A percentile compares a stretch with the other conserved stretches of the same genome.
Conservation (phyloP, 2,888 invertebrate genomes). For the Cyclophora punctaria region DNA sequence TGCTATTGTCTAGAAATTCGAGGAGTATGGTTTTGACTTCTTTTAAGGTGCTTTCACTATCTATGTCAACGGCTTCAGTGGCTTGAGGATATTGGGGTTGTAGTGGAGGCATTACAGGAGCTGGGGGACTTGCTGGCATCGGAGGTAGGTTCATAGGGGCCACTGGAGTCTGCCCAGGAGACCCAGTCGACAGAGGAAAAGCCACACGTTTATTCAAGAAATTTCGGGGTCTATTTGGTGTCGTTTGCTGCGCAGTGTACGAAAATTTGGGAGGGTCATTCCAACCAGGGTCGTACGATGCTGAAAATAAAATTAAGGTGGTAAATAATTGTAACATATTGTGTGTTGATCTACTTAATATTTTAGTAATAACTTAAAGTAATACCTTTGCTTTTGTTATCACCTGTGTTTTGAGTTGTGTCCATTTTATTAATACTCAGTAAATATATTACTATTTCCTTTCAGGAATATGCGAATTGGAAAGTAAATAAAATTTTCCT, state of each 20-base stretch:
- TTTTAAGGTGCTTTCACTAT: constrained; percentile 40
- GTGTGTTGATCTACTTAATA: not conserved
- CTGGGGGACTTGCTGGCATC: constrained; percentile 23
- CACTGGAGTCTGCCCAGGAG: constrained; percentile 21
- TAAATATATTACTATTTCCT: too few relatives aligned
- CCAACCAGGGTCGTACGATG: constrained; percentile 71
- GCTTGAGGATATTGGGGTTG: constrained; percentile 9
- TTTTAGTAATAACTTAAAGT: not conserved
- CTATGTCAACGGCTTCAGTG: constrained; percentile 26
- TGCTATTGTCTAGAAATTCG: constrained; percentile 44
- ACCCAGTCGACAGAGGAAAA: constrained; percentile 53
- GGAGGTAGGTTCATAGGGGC: constrained; percentile 41
- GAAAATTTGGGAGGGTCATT: constrained; percentile 74
- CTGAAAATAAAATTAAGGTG: constrained; percentile 29
- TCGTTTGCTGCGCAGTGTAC: constrained; percentile 52
- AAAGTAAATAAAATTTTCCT: too few relatives aligned
- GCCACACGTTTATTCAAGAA: constrained; percentile 73
- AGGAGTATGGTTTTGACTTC: constrained; percentile 52
- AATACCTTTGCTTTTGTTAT: constrained; percentile 33
- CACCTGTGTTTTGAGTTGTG: constrained; percentile 21
- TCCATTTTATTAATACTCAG: constrained; percentile 3
- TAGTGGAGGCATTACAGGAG: constrained; percentile 24
- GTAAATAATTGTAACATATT: not conserved
- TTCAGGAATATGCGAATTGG: too few relatives aligned
- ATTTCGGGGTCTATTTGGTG: constrained; percentile 58